A percentile compares a stretch with the other conserved stretches of the same genome.
phyloP scores from a whole-genome alignment of 2,888 invertebrate species.

The Nemapogon koenigi region DNA sequence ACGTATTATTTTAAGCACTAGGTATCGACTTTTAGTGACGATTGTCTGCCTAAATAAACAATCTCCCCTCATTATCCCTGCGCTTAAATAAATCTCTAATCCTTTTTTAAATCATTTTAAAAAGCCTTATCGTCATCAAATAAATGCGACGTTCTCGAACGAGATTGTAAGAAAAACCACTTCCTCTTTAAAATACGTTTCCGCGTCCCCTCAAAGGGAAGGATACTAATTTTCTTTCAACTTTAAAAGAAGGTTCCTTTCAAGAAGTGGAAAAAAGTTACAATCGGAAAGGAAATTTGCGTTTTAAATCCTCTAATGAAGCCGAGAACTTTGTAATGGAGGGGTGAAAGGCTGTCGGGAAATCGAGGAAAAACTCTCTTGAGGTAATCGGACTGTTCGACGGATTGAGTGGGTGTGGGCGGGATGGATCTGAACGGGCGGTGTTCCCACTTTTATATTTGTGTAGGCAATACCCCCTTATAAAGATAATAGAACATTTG shows the following conservation, averaged over 20 bases:
- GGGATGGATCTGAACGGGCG: background rate
- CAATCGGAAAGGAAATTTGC: conserved; percentile 65
- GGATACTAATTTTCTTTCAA: conserved; percentile 60
- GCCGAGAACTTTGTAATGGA: conserved; percentile 62
- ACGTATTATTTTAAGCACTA: no score
- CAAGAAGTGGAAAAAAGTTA: conserved; percentile 63
- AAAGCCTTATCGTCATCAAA: no score
- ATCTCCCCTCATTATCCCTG: no score
- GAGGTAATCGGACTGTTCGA: conserved; percentile 13
- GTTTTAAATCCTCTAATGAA: conserved; percentile 66
- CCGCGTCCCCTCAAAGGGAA: conserved; percentile 49
- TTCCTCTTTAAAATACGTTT: conserved; percentile 43
- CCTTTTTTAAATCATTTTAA: no score
- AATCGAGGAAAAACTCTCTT: conserved; percentile 51
- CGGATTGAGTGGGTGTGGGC: conserved; percentile 6
- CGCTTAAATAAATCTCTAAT: no score
- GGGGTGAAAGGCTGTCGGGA: conserved; percentile 55
- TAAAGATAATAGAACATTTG: background rate
- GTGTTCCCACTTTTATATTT: background rate
- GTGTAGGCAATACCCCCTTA: background rate
- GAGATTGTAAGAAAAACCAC: conserved; percentile 5
- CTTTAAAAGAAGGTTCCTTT: conserved; percentile 61
- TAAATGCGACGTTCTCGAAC: no score
- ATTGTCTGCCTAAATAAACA: no score
- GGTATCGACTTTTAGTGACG: no score